Conservation (phyloP, 2,113 vertebrate genomes). For the Myanophis thanlyinensis region DNA sequence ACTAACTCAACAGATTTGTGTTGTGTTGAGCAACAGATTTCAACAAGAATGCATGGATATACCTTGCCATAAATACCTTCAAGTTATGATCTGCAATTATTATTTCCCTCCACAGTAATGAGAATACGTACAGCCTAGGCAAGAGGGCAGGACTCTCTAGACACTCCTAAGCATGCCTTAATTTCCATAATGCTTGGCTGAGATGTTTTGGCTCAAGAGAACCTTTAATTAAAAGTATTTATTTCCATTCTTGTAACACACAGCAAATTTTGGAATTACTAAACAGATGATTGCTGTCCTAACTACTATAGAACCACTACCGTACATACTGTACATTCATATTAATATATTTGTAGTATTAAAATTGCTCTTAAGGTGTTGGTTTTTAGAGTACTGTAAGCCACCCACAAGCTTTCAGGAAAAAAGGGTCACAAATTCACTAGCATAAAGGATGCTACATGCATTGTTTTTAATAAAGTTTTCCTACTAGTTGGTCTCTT, state of each 20-base stretch:
- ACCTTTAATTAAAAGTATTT: not conserved
- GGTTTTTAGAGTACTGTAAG: not conserved
- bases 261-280: not conserved
- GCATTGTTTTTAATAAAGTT: constrained; percentile 20
- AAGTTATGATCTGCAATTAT: not conserved
- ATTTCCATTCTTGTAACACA: not conserved
- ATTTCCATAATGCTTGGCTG: not conserved
- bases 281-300: not conserved
- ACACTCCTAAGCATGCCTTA: not conserved
- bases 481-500: constrained; percentile 24
- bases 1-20: not conserved
- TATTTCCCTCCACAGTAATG: not conserved
- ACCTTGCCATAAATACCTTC: not conserved
- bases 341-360: not conserved
- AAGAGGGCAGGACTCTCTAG: not conserved
- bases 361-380: not conserved
- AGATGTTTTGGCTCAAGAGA: not conserved
- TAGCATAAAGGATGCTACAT: not conserved
- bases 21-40: not conserved
- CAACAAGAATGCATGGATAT: not conserved
- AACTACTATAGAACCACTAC: not conserved
- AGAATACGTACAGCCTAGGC: not conserved
- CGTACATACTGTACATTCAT: not conserved
- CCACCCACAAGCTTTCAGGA: not conserved
- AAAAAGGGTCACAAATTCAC: not conserved